Percentiles rank a stretch among this genome's conserved stretches.
Evolutionary conservation across 2,888 invertebrate species (phyloP).

Genomic region (Apamea monoglypha): DNA sequence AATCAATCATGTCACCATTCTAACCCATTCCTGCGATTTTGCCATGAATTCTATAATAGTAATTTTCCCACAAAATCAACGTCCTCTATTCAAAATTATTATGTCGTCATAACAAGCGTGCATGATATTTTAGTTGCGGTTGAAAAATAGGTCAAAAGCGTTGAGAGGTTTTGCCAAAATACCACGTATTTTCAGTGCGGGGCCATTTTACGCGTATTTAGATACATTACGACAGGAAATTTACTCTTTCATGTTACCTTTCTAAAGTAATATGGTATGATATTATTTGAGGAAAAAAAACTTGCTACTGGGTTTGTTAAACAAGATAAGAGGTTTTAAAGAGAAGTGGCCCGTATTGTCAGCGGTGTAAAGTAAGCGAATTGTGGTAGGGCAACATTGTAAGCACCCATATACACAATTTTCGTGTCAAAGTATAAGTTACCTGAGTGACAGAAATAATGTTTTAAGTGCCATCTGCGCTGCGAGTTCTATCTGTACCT

Average conservation of each 20-base stretch:
- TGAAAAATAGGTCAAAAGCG: slow-evolving; percentile 46
- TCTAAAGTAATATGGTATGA: slow-evolving; percentile 2
- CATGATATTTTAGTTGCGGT: slow-evolving; percentile 39
- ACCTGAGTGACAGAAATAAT: not conserved
- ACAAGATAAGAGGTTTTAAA: not conserved
- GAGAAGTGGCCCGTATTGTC: not conserved
- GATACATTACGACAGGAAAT: not conserved
- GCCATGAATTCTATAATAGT: not conserved
- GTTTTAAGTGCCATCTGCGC: not conserved
- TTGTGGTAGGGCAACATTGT: not conserved
- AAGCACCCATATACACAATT: no score
- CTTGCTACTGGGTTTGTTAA: not conserved
- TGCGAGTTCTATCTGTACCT: no score
- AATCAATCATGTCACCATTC: not conserved
- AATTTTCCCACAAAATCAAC: not conserved
- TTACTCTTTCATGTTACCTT: not conserved
- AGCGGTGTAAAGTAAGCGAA: not conserved
- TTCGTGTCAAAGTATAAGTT: not conserved
- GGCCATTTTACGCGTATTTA: slow-evolving; percentile 21
- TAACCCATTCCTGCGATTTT: not conserved
- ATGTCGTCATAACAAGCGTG: slow-evolving; percentile 2
- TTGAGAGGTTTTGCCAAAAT: slow-evolving; percentile 35
- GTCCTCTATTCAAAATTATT: not conserved
- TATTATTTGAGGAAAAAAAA: not conserved
- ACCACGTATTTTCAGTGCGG: slow-evolving; percentile 30